Conservation (phyloP, 2,797 vertebrate species). For the Falco novaeseelandiae region DNA sequence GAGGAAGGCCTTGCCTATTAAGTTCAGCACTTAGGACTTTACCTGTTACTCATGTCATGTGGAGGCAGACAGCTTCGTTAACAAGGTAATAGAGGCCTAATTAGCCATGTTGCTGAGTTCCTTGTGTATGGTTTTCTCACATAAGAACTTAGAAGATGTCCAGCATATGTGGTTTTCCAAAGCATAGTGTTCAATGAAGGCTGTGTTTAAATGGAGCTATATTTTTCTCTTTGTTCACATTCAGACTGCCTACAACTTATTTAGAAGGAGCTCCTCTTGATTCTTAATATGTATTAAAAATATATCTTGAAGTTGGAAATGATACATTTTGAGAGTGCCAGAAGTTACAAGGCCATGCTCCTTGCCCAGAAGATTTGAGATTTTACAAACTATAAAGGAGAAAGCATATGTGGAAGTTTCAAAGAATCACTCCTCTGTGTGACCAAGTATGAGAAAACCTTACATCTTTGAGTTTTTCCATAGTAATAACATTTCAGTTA, state of each 20-base stretch:
- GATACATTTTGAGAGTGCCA: background rate
- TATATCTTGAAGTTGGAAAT: background rate
- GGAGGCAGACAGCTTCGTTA: background rate
- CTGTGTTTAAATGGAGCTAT: background rate
- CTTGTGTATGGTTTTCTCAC: background rate
- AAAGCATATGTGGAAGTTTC: background rate
- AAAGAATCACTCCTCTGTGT: background rate
- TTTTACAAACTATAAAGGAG: background rate
- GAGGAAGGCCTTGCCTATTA: background rate
- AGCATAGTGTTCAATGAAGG: background rate
- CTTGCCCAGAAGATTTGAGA: background rate
- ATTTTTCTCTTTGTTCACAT: background rate
- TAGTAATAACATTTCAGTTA: background rate
- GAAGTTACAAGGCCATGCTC: background rate
- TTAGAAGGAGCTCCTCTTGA: background rate
- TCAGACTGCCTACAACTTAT: background rate
- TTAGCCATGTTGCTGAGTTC: background rate
- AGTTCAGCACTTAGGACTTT: background rate
- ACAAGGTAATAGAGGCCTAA: background rate
- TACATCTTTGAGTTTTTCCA: background rate
- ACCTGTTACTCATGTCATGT: background rate
- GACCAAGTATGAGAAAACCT: background rate
- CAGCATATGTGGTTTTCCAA: background rate
- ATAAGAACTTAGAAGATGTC: background rate
- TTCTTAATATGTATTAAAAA: background rate